Evolutionary conservation across 2,797 vertebrate genomes (phyloP), one percentile per base, ranked within the genome.

Genomic region (Tokudaia tokunoshimensis): DNA sequence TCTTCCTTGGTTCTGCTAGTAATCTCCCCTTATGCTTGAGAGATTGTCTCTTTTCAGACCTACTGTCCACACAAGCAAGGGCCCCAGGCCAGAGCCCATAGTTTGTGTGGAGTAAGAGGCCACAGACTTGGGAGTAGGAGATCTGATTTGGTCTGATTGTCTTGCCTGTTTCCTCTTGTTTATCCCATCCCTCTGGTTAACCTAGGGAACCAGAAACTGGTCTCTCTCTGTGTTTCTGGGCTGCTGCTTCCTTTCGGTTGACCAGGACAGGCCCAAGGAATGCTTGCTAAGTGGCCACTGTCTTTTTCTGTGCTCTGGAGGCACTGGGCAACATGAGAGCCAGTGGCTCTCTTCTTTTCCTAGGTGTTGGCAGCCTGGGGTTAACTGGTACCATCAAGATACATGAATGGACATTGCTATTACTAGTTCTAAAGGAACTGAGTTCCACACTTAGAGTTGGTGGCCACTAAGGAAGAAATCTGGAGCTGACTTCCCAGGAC

Each of bases 91-190:
- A 52, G 44, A 55, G 47, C 47, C 84, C 8, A 52, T 50, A 55
- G 24, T 50, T 72, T 72, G 20, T 74, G 14, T 52, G 5, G 91
- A 52, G 12, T 34, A 29, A 84, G 34, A 1, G 22, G 61, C 24
- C 70, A 61, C 31, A 44, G 14, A 59, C 12, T 12, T 47, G 50
- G 52, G 52, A 44, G 41, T 61, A n/a, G 47, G 59, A 84, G 74
- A 34, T 89, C 84, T 96, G 52, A 6, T 91, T 22, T 31, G 37
- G 61, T 85, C 85, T 81, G 44, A 86, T 79, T 61, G 55, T 83
- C 55, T 44, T 92, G 29, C n/a, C 41, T 37, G 47, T 94, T 91
- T 95, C 55, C 78, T 97, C n/a, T 95, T 65, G 34, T 82, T 50
- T 95, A 24, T 81, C 47, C 34, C 63, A 50, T 91, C 20, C 55